Evolutionary conservation across 1,140 invertebrate species (phyloP).

Genomic region (Zaprionus capensis): DNA sequence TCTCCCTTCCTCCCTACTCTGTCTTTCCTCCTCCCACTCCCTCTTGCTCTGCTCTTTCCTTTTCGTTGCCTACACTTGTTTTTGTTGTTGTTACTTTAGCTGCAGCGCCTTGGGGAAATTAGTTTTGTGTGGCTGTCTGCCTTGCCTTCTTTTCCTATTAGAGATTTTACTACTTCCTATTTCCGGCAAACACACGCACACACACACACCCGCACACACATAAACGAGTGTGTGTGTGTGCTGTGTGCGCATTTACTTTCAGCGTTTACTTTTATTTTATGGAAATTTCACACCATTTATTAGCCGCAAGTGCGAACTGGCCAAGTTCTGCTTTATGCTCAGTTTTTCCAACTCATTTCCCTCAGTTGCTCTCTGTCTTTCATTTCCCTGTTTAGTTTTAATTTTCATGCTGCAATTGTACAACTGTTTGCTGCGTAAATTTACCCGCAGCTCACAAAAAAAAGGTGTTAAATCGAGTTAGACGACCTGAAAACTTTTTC

Average conservation of each 20-base stretch:
- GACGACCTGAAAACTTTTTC: conserved; percentile 20
- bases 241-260: conserved; percentile 44
- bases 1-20: conserved; percentile 18
- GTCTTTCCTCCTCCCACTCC: background rate
- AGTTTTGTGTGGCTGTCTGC: conserved; percentile 73
- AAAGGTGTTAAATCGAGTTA: background rate
- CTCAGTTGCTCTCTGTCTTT: background rate
- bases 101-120: conserved; percentile 79
- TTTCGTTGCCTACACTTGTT: background rate
- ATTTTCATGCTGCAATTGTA: conserved; percentile 48
- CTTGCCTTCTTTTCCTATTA: conserved; percentile 77
- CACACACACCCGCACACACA: conserved; percentile 16
- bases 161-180: conserved; percentile 79
- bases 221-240: conserved; percentile 30
- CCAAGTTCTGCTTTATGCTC: conserved; percentile 57
- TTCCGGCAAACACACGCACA: conserved; percentile 41
- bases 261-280: conserved; percentile 79
- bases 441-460: conserved; percentile 17
- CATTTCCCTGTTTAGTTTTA: conserved; percentile 43
- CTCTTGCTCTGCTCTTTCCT: background rate
- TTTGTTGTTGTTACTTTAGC: conserved; percentile 57
- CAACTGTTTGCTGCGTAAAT: conserved; percentile 35
- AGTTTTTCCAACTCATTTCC: conserved; percentile 29
- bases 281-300: conserved; percentile 81
- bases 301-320: conserved; percentile 74